Conservation (phyloP, 2,888 invertebrate species). For the Thymelicus lineola region DNA sequence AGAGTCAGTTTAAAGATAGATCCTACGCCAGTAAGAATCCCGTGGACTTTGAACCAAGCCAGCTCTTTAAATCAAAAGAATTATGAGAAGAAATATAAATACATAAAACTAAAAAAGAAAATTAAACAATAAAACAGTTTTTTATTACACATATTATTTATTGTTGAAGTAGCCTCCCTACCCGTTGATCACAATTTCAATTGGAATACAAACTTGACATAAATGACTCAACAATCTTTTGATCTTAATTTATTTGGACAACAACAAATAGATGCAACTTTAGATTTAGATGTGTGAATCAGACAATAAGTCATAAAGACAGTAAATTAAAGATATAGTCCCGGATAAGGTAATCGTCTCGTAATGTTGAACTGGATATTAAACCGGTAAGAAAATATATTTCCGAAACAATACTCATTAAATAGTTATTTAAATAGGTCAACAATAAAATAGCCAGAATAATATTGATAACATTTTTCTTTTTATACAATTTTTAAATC, state of each 20-base stretch:
- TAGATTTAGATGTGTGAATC: too few species aligned
- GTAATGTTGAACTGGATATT: too few species aligned
- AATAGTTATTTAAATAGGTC: too few species aligned
- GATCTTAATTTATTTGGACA: neutral
- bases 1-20: constrained; percentile 69
- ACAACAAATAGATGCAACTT: neutral
- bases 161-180: neutral
- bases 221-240: neutral
- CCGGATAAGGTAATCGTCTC: too few species aligned
- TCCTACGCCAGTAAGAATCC: constrained; percentile 69
- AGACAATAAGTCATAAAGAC: neutral
- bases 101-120: constrained; percentile 34
- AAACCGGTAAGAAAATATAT: too few species aligned
- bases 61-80: constrained; percentile 33
- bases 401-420: too few species aligned
- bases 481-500: too few species aligned
- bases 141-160: constrained; percentile 9
- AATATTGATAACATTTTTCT: too few species aligned
- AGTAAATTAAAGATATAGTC: too few species aligned
- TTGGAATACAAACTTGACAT: neutral
- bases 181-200: neutral
- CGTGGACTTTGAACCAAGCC: constrained; percentile 61
- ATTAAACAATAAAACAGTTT: constrained; percentile 7
- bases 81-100: constrained; percentile 48
- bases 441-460: too few species aligned